These are phyloP conservation scores for Dichetophora obliterata DNA, from an alignment of 2,888 invertebrate genomes.

Conservation along the genomic window DNA sequence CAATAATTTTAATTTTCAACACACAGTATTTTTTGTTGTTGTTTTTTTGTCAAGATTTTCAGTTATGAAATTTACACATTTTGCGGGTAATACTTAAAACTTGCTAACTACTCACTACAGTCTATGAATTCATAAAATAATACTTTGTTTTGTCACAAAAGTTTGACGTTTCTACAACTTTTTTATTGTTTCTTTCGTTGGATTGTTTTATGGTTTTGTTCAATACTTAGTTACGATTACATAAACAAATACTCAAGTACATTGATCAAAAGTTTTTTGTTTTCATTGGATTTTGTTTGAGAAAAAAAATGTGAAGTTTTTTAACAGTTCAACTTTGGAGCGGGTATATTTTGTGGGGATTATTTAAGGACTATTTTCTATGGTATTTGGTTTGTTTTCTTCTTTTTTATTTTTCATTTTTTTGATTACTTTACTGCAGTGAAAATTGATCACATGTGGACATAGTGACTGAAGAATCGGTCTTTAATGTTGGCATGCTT, in stretches of 20 bases:
- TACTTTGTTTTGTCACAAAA: slow-evolving; percentile 30
- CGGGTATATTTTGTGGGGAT: slow-evolving; percentile 6
- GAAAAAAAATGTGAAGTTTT: neutral
- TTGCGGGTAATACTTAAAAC: neutral
- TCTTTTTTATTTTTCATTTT: neutral
- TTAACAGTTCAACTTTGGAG: neutral
- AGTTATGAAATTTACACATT: neutral
- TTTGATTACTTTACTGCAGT: slow-evolving; percentile 61
- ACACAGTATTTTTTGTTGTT: neutral
- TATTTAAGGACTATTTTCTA: slow-evolving; percentile 5
- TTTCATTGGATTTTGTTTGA: too few species aligned
- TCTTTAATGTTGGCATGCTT: slow-evolving; percentile 73
- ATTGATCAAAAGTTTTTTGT: neutral
- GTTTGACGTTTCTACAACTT: neutral
- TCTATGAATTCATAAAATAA: slow-evolving; percentile 29
- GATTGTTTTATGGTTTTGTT: neutral
- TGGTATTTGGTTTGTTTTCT: neutral
- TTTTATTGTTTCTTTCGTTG: neutral
- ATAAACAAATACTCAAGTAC: slow-evolving; percentile 11
- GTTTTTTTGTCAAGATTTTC: neutral
- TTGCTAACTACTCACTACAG: slow-evolving; percentile 13
- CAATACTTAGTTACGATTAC: neutral
- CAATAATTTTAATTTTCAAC: slow-evolving; percentile 7
- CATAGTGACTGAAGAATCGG: slow-evolving; percentile 71
- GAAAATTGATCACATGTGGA: slow-evolving; percentile 71